Evolutionary conservation across 2,888 invertebrate species (phyloP), one percentile per base, ranked within the genome.

Genomic region (Hedychridium roseum): DNA sequence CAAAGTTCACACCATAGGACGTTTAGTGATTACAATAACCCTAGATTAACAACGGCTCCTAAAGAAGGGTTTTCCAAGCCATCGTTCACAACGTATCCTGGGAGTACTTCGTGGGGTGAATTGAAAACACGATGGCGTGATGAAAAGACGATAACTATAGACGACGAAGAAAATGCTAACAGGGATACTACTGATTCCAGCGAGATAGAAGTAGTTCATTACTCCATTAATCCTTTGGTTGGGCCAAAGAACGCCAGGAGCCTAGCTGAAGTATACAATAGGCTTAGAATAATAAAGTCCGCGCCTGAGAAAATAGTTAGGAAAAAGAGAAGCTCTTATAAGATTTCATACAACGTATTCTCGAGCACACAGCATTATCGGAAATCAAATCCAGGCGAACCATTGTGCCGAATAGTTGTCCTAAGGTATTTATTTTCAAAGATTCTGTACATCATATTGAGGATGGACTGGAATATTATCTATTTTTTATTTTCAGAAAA

Each of bases 141-240:
- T 3, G 72, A 71, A 16, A 73, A 70, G 35, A 78, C 75, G 0
- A 78, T 79, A 3, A 75, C 74, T 1, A 78, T 79, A 27, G 76
- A 78, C 2, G 78, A 77, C 32, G 77, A 78, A 26, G 75, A 77
- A 4, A 43, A 53, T 38, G 58, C 27, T 7, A 64, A 60, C 16
- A 38, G 16, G 9, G 37, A 45, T 2, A 14, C 16, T 1, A 16
- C 35, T 2, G 66, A 70, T 12, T 47, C 44, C 20, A 70, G 58
- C 6, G 77, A 78, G 21, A 58, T 76, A 2, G 64, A 76, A 49
- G 67, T 78, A 0, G 62, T 77, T 5, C 60, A 70, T 11, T 63
- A 70, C 18, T 56, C 65, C 1, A 43, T 69, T 1, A 65, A 65
- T 32, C 75, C 78, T 2, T 54, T 79, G 12, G 40, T 74, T 2